These are phyloP conservation scores for Vanacampus margaritifer DNA, from an alignment of 2,113 vertebrate species.

Conservation along the genomic window DNA sequence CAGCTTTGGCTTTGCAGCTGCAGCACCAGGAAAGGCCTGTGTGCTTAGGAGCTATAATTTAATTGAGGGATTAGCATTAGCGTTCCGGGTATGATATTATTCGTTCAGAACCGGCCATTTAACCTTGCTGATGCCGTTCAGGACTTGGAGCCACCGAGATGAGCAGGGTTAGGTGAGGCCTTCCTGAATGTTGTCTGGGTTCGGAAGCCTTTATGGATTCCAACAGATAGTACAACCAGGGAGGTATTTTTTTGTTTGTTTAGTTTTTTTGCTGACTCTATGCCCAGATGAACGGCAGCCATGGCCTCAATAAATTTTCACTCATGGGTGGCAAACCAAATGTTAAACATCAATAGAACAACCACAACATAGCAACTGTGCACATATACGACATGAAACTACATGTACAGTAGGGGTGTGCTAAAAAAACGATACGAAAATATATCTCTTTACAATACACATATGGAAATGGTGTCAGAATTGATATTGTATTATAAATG, in stretches of 20 bases:
- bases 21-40: constrained; percentile 50
- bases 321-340: constrained; percentile 53
- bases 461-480: no score
- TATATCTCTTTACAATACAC: no score
- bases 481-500: no score
- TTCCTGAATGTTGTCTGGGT: constrained; percentile 49
- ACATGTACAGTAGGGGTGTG: background rate
- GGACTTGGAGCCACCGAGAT: constrained; percentile 56
- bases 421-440: background rate
- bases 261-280: constrained; percentile 66
- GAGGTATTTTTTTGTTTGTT: constrained; percentile 53
- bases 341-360: constrained; percentile 41
- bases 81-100: constrained; percentile 62
- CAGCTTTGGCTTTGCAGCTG: constrained; percentile 47
- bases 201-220: constrained; percentile 62
- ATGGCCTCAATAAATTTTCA: constrained; percentile 68
- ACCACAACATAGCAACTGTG: constrained; percentile 40
- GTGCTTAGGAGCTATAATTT: constrained; percentile 65
- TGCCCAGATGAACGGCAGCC: constrained; percentile 71
- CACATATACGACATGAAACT: constrained; percentile 31
- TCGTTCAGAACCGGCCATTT: constrained; percentile 71
- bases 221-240: constrained; percentile 70
- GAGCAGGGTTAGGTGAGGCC: constrained; percentile 60
- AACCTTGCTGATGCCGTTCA: constrained; percentile 66
- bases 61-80: constrained; percentile 72